A percentile compares a stretch with the other conserved stretches of the same genome.
These are phyloP conservation scores for Pheosia gnoma DNA, from an alignment of 2,888 invertebrate species.

Conservation along the genomic window DNA sequence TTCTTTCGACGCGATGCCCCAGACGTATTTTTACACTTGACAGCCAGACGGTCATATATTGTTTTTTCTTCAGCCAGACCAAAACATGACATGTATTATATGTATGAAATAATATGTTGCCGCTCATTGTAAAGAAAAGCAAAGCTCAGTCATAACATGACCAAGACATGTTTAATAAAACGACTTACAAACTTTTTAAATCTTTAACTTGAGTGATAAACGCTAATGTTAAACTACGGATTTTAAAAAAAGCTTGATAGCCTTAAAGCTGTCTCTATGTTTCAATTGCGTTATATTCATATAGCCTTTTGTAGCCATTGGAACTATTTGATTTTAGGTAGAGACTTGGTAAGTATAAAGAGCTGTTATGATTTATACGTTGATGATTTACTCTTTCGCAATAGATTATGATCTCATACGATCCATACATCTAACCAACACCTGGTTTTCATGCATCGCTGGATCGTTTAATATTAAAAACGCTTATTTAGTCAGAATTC, in stretches of 20 bases:
- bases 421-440: not conserved
- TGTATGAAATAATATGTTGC: not conserved
- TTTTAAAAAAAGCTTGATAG: no score
- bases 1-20: conserved; percentile 5
- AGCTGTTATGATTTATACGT: not conserved
- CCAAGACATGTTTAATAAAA: not conserved
- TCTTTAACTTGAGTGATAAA: no score
- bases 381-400: not conserved
- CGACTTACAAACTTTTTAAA: no score
- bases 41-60: not conserved
- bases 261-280: no score
- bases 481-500: conserved; percentile 6
- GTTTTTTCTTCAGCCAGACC: no score
- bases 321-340: no score
- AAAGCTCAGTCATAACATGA: not conserved
- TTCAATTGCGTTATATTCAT: no score
- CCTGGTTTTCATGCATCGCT: not conserved
- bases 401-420: not conserved
- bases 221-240: no score
- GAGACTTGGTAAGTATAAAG: not conserved
- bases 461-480: conserved; percentile 1
- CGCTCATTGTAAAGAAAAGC: no score
- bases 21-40: conserved; percentile 18
- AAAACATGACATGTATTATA: not conserved
- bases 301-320: no score